A percentile compares a stretch with the other conserved stretches of the same genome.
Conservation (phyloP, 2,797 vertebrate species). For the Chiloscyllium punctatum region DNA sequence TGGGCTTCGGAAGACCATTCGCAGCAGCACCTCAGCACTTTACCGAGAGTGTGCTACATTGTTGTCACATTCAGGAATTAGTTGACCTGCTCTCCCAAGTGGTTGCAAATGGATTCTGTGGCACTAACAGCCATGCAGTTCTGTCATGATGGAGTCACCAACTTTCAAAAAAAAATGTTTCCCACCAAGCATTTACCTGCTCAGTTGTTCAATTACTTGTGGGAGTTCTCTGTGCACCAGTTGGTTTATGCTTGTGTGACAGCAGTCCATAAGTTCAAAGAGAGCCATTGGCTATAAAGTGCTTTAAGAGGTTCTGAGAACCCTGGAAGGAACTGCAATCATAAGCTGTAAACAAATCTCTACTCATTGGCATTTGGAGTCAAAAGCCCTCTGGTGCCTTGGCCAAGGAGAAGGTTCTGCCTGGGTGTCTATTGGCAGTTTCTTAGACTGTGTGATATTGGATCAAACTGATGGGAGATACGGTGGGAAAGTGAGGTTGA, state of each 20-base stretch:
- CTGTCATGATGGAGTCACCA: not conserved
- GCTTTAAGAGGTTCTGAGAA: not conserved
- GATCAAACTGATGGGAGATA: no score
- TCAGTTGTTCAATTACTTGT: not conserved
- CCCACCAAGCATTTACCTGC: not conserved
- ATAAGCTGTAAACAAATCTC: not conserved
- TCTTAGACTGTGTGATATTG: not conserved
- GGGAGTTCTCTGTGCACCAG: not conserved
- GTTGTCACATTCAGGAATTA: not conserved
- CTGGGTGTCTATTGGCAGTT: not conserved
- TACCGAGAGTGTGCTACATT: not conserved
- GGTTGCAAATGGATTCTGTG: not conserved
- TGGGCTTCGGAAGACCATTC: no score
- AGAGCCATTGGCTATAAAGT: not conserved
- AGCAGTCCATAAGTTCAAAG: not conserved
- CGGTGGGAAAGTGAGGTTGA: not conserved
- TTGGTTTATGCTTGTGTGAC: not conserved
- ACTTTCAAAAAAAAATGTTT: not conserved
- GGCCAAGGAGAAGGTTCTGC: not conserved
- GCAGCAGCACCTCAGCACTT: not conserved
- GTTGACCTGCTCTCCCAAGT: not conserved
- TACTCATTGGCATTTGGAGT: not conserved
- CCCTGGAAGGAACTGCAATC: not conserved
- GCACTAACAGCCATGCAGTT: not conserved
- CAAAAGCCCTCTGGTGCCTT: not conserved